phyloP scores from a whole-genome alignment of 2,888 invertebrate species.

The Helleia helle region DNA sequence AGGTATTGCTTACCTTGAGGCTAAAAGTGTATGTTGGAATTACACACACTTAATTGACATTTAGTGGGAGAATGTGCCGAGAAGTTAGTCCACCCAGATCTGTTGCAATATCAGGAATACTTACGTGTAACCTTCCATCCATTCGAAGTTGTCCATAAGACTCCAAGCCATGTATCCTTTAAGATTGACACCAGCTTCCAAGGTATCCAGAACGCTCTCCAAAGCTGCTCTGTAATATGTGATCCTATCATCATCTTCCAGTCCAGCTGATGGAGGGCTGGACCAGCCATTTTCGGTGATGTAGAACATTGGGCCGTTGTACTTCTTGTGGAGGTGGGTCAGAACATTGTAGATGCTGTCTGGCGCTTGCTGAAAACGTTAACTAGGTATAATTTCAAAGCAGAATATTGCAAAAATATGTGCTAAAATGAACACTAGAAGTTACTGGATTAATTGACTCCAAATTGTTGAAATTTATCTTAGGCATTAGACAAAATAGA shows the following conservation, averaged over 20 bases:
- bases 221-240: slow-evolving; percentile 54
- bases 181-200: slow-evolving; percentile 59
- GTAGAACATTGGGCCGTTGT: slow-evolving; percentile 40
- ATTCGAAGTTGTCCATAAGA: slow-evolving; percentile 79
- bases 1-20: too few species aligned
- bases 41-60: too few species aligned
- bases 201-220: slow-evolving; percentile 45
- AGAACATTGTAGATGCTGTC: slow-evolving; percentile 50
- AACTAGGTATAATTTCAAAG: background rate
- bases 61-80: too few species aligned
- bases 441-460: too few species aligned
- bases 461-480: too few species aligned
- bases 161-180: slow-evolving; percentile 76
- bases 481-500: too few species aligned
- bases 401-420: too few species aligned
- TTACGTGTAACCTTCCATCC: slow-evolving; percentile 72
- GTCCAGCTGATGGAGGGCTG: slow-evolving; percentile 29
- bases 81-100: too few species aligned
- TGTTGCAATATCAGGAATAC: too few species aligned
- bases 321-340: slow-evolving; percentile 40
- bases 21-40: too few species aligned
- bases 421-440: too few species aligned
- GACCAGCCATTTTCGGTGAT: slow-evolving; percentile 77
- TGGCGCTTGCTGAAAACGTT: slow-evolving; percentile 26
- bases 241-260: slow-evolving; percentile 59